Evolutionary conservation across 2,113 vertebrate species (phyloP), one percentile per base, ranked within the genome.

Genomic region (Amphilophus citrinellus): DNA sequence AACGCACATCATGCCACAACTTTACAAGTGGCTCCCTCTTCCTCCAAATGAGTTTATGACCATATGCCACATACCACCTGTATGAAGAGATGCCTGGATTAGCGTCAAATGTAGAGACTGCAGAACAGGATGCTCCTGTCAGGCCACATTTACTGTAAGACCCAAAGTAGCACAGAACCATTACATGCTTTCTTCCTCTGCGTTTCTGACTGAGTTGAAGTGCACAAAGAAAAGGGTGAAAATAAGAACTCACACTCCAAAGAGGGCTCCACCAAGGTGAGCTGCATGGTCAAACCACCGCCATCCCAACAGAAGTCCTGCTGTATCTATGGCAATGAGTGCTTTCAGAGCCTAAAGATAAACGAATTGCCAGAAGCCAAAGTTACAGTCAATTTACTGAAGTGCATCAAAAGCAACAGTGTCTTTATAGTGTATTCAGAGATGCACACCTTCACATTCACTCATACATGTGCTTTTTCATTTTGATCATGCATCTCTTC

Each of bases 221-320:
- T 35, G 47, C 68, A n/a, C 0, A 14, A 56, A 73, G 8, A 47
- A 47, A 59, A 15, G 56, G 30, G 14, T 44, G 20, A 56, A 79
- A 50, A 27, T 39, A 42, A 13, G 22, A 35, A 58, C 98, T 98
- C 92, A 99, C 98, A 99, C 95, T 95, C 98, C 98, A 92, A 99
- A 99, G 57, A 99, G 95, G 65, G 97, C 97, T 85, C 98, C 98
- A 6, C 98, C 98, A 47, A 99, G 96, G 89, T 99, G 98, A 91
- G 98, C 97, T 15, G 98, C 98, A 24, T 99, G 98, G 90, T 99
- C 98, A 90, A 99, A 98, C 86, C 98, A 94, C 78, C 94, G 97
- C 98, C 98, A 99, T 90, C 98, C 98, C 88, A 99, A 89, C 73
- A 97, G 47, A 82, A 99, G 95, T 42, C 98, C 98, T 4, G 95